Evolutionary conservation across 2,888 invertebrate genomes (phyloP).

Genomic region (Apamea monoglypha): DNA sequence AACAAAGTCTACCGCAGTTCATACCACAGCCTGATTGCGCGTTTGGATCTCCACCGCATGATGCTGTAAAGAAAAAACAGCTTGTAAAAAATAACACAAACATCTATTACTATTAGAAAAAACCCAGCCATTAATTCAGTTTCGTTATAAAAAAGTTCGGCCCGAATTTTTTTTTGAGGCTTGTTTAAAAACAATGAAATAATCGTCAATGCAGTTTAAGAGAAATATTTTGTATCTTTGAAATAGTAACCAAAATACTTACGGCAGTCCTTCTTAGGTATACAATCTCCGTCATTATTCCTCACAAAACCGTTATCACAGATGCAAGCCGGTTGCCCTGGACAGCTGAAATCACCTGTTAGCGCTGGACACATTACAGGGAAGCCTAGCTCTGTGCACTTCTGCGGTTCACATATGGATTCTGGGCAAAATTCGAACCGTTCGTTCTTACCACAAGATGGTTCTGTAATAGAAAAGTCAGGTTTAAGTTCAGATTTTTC

Average conservation of each 20-base stretch:
- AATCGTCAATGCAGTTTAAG: background rate
- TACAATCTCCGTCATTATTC: slow-evolving; percentile 58
- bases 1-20: slow-evolving; percentile 63
- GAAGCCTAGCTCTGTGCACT: slow-evolving; percentile 11
- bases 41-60: slow-evolving; percentile 68
- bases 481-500: background rate
- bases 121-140: background rate
- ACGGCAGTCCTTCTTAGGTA: slow-evolving; percentile 64
- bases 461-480: slow-evolving; percentile 34
- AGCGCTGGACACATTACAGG: slow-evolving; percentile 34
- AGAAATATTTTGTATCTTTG: background rate
- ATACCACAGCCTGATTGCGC: slow-evolving; percentile 68
- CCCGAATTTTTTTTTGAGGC: background rate
- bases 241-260: slow-evolving; percentile 40
- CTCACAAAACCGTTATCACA: slow-evolving; percentile 41
- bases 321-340: slow-evolving; percentile 36
- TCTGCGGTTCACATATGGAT: slow-evolving; percentile 39
- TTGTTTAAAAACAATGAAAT: background rate
- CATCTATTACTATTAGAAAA: background rate
- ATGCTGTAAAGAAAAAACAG: slow-evolving; percentile 40
- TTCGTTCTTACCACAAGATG: slow-evolving; percentile 51
- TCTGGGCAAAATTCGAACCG: slow-evolving; percentile 59
- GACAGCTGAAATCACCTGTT: background rate
- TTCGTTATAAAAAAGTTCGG: background rate
- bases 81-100: background rate